Conservation (phyloP, 2,113 vertebrate genomes). For the Paracyprichromis sp. region DNA sequence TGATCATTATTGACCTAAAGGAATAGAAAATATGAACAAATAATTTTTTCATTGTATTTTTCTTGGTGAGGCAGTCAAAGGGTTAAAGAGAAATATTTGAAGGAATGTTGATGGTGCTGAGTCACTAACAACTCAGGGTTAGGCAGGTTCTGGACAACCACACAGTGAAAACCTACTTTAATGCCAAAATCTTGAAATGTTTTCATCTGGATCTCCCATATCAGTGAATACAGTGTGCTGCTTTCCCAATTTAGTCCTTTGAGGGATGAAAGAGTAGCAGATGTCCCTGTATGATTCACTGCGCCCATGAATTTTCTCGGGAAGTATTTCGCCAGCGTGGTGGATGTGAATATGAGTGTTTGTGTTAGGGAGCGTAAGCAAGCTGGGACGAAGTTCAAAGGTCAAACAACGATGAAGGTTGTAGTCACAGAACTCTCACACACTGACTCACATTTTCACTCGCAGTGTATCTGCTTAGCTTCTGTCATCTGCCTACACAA, state of each 20-base stretch:
- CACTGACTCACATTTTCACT: background rate
- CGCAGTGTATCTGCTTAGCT: background rate
- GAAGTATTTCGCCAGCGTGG: rapidly evolving
- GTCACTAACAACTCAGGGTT: background rate
- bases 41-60: no score
- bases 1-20: no score
- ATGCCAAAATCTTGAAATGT: background rate
- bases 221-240: background rate
- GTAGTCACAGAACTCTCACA: background rate
- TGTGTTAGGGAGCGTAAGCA: background rate
- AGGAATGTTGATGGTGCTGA: background rate
- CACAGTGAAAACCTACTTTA: background rate
- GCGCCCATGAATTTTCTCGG: background rate
- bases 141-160: background rate
- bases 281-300: background rate
- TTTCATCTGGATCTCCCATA: background rate
- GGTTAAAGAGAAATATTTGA: background rate
- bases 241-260: background rate
- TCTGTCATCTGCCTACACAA: background rate
- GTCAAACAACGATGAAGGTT: background rate
- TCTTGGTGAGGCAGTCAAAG: no score
- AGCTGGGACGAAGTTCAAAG: background rate
- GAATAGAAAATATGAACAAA: no score
- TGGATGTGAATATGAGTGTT: background rate
- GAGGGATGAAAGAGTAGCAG: background rate